These are phyloP conservation scores for Meghimatium bilineatum DNA, from an alignment of 2,888 invertebrate genomes.

Conservation along the genomic window DNA sequence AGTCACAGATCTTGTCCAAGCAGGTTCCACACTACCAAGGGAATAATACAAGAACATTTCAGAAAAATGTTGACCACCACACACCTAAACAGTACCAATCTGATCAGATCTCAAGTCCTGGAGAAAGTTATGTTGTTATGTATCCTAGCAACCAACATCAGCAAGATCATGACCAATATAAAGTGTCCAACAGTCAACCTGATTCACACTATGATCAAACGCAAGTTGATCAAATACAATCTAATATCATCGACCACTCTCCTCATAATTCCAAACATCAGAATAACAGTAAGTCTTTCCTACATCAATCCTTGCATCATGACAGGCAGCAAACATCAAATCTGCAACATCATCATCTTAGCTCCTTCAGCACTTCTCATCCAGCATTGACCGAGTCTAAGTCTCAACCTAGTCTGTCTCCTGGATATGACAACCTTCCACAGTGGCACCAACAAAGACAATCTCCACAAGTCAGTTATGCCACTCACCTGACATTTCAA, in stretches of 20 bases:
- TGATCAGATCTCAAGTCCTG: background rate
- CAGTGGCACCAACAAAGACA: slow-evolving; percentile 38
- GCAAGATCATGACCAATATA: background rate
- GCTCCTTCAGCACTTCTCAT: background rate
- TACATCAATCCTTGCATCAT: background rate
- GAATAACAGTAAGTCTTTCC: background rate
- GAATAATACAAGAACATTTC: slow-evolving; percentile 2
- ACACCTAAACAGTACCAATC: background rate
- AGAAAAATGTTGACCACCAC: slow-evolving; percentile 5
- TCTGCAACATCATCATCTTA: slow-evolving; percentile 28
- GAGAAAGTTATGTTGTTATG: background rate
- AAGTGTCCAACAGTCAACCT: background rate
- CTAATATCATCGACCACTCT: background rate
- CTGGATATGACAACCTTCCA: slow-evolving; percentile 30
- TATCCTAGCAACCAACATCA: background rate
- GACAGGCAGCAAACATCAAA: background rate
- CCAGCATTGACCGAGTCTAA: background rate
- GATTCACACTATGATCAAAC: background rate
- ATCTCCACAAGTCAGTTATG: background rate
- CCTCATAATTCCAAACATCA: slow-evolving; percentile 22
- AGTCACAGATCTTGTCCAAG: background rate
- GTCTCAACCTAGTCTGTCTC: background rate
- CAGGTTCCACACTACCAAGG: background rate
- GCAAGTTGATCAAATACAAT: background rate
- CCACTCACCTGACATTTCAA: background rate